Conservation (phyloP, 2,113 vertebrate species). For the Ophthalmolycus amberensis region DNA sequence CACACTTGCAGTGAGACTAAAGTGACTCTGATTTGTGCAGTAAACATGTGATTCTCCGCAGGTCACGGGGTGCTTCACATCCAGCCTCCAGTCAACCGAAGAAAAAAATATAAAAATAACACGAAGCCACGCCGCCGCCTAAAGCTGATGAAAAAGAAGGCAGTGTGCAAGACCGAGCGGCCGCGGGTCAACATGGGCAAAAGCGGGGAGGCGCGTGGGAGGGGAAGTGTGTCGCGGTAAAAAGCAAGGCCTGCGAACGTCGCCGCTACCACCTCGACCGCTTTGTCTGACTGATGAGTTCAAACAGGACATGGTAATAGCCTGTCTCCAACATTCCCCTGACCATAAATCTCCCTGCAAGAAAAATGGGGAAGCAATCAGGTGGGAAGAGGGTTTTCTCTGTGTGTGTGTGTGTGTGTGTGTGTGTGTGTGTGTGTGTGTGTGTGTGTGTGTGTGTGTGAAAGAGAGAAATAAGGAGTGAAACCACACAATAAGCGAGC, state of each 20-base stretch:
- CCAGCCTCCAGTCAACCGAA: not conserved
- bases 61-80: conserved; percentile 8
- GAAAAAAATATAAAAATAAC: not conserved
- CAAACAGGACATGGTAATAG: conserved; percentile 84
- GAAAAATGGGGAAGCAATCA: conserved; percentile 84
- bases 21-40: conserved; percentile 20
- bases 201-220: conserved; percentile 34
- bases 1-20: not conserved
- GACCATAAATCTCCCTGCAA: conserved; percentile 81
- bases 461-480: conserved; percentile 39
- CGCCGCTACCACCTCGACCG: conserved; percentile 57
- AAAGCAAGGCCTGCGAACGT: conserved; percentile 35
- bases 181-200: conserved; percentile 52
- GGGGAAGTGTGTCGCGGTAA: conserved; percentile 35
- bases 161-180: conserved; percentile 37
- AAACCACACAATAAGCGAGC: conserved; percentile 51
- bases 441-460: conserved; percentile 12
- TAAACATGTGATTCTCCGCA: conserved; percentile 12
- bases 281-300: conserved; percentile 84
- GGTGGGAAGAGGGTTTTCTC: conserved; percentile 70
- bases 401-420: conserved; percentile 37
- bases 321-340: conserved; percentile 80
- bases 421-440: conserved; percentile 36
- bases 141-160: conserved; percentile 50
- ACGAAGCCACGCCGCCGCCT: not conserved